These are phyloP conservation scores for Dendrocopos noguchii DNA, from an alignment of 2,113 vertebrate genomes.

Conservation along the genomic window DNA sequence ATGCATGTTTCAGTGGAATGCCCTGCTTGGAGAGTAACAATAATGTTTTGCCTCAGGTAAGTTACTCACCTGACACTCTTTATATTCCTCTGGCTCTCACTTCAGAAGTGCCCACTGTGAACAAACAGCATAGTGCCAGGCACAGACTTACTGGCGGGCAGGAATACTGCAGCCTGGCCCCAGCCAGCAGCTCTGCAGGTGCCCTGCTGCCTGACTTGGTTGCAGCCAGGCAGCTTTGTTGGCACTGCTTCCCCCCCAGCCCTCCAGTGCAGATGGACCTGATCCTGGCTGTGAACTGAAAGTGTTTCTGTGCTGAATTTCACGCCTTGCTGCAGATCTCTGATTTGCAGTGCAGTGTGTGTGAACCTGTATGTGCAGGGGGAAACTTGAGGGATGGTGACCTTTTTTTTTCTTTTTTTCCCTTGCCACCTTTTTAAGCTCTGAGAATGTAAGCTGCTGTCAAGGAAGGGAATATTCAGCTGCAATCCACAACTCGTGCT, in stretches of 20 bases:
- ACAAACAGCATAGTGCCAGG: background rate
- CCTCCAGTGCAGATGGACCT: background rate
- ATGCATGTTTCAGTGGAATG: background rate
- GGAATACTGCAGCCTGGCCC: background rate
- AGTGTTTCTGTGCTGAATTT: background rate
- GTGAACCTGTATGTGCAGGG: fast-evolving
- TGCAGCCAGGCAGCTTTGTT: background rate
- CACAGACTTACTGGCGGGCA: background rate
- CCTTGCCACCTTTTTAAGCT: background rate
- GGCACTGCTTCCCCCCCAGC: background rate
- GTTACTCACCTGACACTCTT: background rate
- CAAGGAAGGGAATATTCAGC: background rate
- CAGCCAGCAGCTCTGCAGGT: background rate
- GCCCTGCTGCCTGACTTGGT: background rate
- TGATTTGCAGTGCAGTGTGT: background rate
- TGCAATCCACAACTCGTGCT: background rate
- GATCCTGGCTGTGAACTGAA: background rate
- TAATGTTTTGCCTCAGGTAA: slow-evolving; percentile 28
- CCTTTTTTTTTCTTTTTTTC: background rate
- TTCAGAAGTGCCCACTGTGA: background rate
- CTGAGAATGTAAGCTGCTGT: background rate
- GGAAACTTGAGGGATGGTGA: background rate
- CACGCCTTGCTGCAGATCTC: background rate
- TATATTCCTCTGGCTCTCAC: background rate
- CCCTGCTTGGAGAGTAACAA: background rate